Percentiles rank a stretch among this genome's conserved stretches.
These are phyloP conservation scores for Typhlichthys subterraneus DNA, from an alignment of 2,797 vertebrate genomes.

Conservation along the genomic window DNA sequence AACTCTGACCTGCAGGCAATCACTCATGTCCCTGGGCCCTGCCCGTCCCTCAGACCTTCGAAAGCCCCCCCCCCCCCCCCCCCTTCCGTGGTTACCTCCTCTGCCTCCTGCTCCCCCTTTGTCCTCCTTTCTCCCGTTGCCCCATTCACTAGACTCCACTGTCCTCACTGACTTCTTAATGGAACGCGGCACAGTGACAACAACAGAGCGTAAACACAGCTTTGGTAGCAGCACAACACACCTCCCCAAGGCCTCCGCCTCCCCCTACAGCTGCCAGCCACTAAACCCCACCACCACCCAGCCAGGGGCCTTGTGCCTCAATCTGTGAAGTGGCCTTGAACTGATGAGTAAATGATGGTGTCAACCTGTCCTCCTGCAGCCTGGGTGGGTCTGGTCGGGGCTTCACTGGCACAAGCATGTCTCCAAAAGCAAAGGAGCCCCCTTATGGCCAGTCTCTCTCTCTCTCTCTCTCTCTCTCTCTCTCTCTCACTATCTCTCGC, in stretches of 20 bases:
- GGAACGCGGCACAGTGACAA: conserved; percentile 64
- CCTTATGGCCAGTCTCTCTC: conserved; percentile 21
- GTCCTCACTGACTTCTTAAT: conserved; percentile 68
- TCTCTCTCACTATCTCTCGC: conserved; percentile 6
- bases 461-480: conserved; percentile 13
- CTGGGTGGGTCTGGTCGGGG: conserved; percentile 33
- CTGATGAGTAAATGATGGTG: conserved; percentile 73
- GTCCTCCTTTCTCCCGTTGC: conserved; percentile 43
- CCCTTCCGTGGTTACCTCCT: conserved; percentile 31
- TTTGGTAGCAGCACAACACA: conserved; percentile 59
- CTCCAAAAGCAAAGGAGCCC: conserved; percentile 26
- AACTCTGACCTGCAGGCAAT: conserved; percentile 80
- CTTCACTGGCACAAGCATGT: conserved; percentile 60
- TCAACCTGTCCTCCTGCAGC: conserved; percentile 63
- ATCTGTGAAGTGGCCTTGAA: conserved; percentile 69
- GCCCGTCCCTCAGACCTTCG: conserved; percentile 70
- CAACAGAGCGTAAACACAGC: conserved; percentile 61
- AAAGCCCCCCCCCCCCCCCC: conserved; percentile 59
- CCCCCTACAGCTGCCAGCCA: conserved; percentile 48
- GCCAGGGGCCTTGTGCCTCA: conserved; percentile 64
- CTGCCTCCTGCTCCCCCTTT: conserved; percentile 60
- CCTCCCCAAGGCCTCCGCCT: conserved; percentile 23
- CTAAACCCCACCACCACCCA: conserved; percentile 39
- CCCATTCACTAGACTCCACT: conserved; percentile 64
- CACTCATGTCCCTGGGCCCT: conserved; percentile 82